phyloP scores from a whole-genome alignment of 2,888 invertebrate species.

The Caenorhabditis sp. region DNA sequence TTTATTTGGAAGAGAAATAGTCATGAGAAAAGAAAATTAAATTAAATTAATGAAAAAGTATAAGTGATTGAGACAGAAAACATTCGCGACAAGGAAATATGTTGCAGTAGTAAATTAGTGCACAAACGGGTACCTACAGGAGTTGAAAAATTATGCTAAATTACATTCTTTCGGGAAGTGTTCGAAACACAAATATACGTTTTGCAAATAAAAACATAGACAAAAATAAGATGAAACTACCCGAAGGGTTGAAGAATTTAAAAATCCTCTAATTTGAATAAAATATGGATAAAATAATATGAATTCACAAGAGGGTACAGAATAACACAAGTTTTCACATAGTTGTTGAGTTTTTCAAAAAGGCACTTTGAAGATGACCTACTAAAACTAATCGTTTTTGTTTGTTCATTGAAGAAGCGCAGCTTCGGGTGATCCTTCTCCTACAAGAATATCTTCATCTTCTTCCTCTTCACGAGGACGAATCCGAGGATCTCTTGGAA shows the following conservation, averaged over 20 bases:
- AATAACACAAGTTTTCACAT: too few species aligned
- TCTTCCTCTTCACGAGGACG: background rate
- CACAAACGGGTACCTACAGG: background rate
- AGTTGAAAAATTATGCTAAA: constrained; percentile 4
- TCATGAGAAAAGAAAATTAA: background rate
- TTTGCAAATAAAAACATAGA: background rate
- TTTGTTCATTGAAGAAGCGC: background rate
- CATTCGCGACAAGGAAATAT: background rate
- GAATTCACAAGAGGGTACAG: too few species aligned
- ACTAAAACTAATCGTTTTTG: background rate
- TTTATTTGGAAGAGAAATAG: background rate
- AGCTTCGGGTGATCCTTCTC: background rate
- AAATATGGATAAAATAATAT: too few species aligned
- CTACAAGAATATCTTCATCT: background rate
- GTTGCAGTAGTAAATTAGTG: background rate
- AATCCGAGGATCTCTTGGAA: background rate
- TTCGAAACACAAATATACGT: background rate
- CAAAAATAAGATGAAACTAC: too few species aligned
- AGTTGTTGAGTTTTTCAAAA: too few species aligned
- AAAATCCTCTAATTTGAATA: too few species aligned
- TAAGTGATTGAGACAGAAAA: background rate
- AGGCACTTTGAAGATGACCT: too few species aligned
- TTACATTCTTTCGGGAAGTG: background rate
- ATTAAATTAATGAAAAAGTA: background rate
- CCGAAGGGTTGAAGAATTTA: too few species aligned